Evolutionary conservation across 2,888 invertebrate species (phyloP).

Genomic region (Archaeoteleia sp.): DNA sequence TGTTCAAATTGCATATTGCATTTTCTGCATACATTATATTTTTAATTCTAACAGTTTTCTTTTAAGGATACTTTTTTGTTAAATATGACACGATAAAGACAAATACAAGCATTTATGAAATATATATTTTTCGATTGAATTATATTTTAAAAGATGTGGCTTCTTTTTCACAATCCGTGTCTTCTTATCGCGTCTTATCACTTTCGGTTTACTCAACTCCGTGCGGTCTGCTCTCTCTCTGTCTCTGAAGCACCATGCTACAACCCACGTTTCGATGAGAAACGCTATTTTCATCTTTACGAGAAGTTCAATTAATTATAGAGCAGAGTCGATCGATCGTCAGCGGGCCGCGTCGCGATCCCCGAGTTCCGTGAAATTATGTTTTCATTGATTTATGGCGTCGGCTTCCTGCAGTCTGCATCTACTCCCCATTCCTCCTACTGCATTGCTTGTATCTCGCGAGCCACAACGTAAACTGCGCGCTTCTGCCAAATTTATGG

Average conservation of each 20-base stretch:
- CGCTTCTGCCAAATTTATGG: slow-evolving; percentile 16
- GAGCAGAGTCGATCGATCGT: slow-evolving; percentile 54
- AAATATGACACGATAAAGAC: too few relatives aligned
- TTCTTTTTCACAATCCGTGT: slow-evolving; percentile 1
- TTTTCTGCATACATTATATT: too few relatives aligned
- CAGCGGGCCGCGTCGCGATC: slow-evolving; percentile 55
- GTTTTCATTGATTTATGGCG: slow-evolving; percentile 59
- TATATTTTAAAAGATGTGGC: neutral
- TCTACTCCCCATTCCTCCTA: slow-evolving; percentile 1
- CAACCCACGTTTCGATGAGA: slow-evolving; percentile 4
- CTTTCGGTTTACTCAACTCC: slow-evolving; percentile 25
- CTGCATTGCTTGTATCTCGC: slow-evolving; percentile 18
- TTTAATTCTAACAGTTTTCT: too few relatives aligned
- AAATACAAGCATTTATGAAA: too few relatives aligned
- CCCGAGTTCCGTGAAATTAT: slow-evolving; percentile 60
- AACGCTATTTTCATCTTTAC: slow-evolving; percentile 16
- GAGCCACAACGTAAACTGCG: slow-evolving; percentile 13
- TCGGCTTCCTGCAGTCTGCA: slow-evolving; percentile 30
- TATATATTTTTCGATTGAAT: too few relatives aligned
- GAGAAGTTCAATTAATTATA: slow-evolving; percentile 57
- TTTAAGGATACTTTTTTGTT: too few relatives aligned
- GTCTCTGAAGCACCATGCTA: slow-evolving; percentile 10
- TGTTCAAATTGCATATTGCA: too few relatives aligned
- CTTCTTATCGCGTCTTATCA: slow-evolving; percentile 31
- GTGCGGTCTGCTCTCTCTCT: slow-evolving; percentile 11